A percentile compares a stretch with the other conserved stretches of the same genome.
Conservation (phyloP, 2,888 invertebrate genomes). For the Ditylenchus weischeri region DNA sequence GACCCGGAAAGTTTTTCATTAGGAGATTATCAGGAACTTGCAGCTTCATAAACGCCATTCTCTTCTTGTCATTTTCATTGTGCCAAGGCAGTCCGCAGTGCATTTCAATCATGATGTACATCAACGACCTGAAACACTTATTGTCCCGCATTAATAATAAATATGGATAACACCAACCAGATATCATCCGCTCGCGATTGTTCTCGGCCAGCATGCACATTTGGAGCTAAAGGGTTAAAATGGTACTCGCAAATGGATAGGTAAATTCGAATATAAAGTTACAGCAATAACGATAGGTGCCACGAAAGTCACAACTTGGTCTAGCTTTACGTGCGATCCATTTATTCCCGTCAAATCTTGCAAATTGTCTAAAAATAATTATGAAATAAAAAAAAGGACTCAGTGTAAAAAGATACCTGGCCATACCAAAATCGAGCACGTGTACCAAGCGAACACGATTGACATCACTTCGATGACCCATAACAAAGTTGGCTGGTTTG, state of each 20-base stretch:
- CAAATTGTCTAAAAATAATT: background rate
- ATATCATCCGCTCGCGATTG: slow-evolving; percentile 40
- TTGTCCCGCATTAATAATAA: too few species aligned
- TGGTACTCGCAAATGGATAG: too few species aligned
- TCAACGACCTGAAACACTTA: slow-evolving; percentile 14
- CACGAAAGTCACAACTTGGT: slow-evolving; percentile 48
- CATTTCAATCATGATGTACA: slow-evolving; percentile 62
- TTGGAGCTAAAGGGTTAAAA: slow-evolving; percentile 25
- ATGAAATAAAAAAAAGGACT: too few species aligned
- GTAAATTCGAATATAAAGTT: too few species aligned
- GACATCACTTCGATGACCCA: slow-evolving; percentile 41
- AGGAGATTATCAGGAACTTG: slow-evolving; percentile 32
- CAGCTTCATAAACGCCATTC: slow-evolving; percentile 33
- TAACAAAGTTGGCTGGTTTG: slow-evolving; percentile 38
- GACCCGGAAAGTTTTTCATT: slow-evolving; percentile 41
- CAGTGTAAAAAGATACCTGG: slow-evolving; percentile 18
- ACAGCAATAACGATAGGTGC: slow-evolving; percentile 47
- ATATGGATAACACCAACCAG: background rate
- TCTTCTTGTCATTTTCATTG: slow-evolving; percentile 33
- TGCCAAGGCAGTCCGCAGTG: slow-evolving; percentile 63
- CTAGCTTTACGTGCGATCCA: slow-evolving; percentile 45
- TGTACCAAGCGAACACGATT: slow-evolving; percentile 41
- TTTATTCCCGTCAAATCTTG: slow-evolving; percentile 9
- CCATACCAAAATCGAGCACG: slow-evolving; percentile 48
- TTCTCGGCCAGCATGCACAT: slow-evolving; percentile 43